Conservation (phyloP, 2,888 invertebrate genomes). For the Eugnorisma glareosa region DNA sequence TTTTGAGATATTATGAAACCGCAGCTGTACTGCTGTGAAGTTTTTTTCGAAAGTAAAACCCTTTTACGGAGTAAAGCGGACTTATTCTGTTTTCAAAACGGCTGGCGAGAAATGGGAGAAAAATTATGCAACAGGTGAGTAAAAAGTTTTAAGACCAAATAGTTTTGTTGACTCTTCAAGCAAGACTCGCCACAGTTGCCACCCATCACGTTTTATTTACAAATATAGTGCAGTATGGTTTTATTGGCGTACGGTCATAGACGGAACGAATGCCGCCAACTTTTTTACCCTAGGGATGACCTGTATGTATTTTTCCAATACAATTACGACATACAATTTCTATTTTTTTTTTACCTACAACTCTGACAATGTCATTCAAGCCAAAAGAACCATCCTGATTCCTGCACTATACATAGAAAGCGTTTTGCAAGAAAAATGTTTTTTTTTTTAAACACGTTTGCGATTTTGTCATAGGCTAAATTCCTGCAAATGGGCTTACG, state of each 20-base stretch:
- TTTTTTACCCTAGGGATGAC: too few species aligned
- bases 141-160: not conserved
- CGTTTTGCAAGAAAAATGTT: not conserved
- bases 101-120: not conserved
- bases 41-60: too few species aligned
- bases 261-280: not conserved
- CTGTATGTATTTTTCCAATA: not conserved
- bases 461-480: not conserved
- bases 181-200: too few species aligned
- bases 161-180: not conserved
- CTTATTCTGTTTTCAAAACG: not conserved
- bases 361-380: not conserved
- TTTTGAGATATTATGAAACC: too few species aligned
- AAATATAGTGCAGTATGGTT: not conserved
- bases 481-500: conserved; percentile 11
- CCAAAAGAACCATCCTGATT: too few species aligned
- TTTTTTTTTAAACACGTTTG: not conserved
- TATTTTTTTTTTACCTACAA: not conserved
- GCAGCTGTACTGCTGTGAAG: too few species aligned
- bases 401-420: too few species aligned
- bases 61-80: too few species aligned
- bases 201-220: not conserved
- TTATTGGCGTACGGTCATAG: not conserved
- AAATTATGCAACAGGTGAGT: conserved; percentile 18
- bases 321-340: not conserved